phyloP scores from a whole-genome alignment of 2,113 vertebrate genomes.

The Python bivittatus region DNA sequence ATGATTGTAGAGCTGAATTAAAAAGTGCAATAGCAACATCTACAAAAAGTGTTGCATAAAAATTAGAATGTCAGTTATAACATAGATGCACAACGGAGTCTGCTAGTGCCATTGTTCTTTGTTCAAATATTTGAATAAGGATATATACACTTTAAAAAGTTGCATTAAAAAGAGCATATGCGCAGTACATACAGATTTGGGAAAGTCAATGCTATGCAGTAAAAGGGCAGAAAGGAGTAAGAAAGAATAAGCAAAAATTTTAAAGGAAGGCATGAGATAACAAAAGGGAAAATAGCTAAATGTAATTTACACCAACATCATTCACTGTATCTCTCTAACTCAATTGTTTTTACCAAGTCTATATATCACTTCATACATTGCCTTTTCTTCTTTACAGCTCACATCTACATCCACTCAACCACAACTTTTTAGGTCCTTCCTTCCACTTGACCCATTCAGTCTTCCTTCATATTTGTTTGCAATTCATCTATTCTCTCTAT shows the following conservation, averaged over 20 bases:
- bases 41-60: neutral
- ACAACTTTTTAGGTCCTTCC: neutral
- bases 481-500: neutral
- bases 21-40: neutral
- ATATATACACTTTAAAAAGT: neutral
- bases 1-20: neutral
- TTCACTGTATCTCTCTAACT: neutral
- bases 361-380: neutral
- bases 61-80: neutral
- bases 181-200: neutral
- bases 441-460: neutral
- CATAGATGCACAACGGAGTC: neutral
- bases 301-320: neutral
- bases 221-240: neutral
- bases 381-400: neutral
- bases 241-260: neutral
- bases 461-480: neutral
- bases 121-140: neutral
- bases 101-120: neutral
- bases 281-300: neutral
- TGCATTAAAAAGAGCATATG: neutral
- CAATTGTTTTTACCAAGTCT: neutral
- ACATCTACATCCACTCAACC: neutral
- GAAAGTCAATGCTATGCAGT: neutral
- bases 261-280: neutral